Evolutionary conservation across 2,888 invertebrate genomes (phyloP), one percentile per base, ranked within the genome.

Genomic region (Copidosoma aretas): DNA sequence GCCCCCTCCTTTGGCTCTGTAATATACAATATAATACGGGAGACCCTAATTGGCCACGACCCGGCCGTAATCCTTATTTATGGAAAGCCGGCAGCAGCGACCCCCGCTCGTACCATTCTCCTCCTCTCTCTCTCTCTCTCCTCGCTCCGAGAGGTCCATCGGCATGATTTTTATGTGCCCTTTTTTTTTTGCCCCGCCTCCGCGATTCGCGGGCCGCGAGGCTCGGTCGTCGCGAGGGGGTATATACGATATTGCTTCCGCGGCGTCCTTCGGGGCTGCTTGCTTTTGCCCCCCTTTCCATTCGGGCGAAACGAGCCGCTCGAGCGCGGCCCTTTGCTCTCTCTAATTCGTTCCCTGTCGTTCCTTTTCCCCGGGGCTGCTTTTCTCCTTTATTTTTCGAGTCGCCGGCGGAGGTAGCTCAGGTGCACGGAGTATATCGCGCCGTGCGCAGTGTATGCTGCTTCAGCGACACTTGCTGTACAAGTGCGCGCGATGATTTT

Each of bases 1-100:
- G 32, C 8, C 32, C 8, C 3, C 32, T 32, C 32, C n/a, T n/a
- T n/a, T n/a, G n/a, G n/a, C n/a, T n/a, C n/a, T n/a, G n/a, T n/a
- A n/a, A n/a, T n/a, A 32, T 32, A 32, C 64, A 71, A 64, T 69
- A 71, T 61, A 64, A 71, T 69, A 76, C 73, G 71, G 73, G 61
- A 54, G 64, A 24, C n/a, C 72, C 75, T 77, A 77, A 78, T 77
- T 77, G 76, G 74, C 75, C 73, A 64, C 70, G 43, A 60, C 19
- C 72, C 66, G 64, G 70, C 60, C 71, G 66, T 76, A 75, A 77
- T 75, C 76, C 76, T 76, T 77, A 77, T 78, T 78, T 78, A 78
- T 77, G 75, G 76, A 75, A 74, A 73, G 71, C 71, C 68, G 51
- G 53, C 43, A 17, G 19, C 1, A 43, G 59, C 10, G 19, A 46